phyloP scores from a whole-genome alignment of 2,797 vertebrate species.

The Micromesistius poutassou region DNA sequence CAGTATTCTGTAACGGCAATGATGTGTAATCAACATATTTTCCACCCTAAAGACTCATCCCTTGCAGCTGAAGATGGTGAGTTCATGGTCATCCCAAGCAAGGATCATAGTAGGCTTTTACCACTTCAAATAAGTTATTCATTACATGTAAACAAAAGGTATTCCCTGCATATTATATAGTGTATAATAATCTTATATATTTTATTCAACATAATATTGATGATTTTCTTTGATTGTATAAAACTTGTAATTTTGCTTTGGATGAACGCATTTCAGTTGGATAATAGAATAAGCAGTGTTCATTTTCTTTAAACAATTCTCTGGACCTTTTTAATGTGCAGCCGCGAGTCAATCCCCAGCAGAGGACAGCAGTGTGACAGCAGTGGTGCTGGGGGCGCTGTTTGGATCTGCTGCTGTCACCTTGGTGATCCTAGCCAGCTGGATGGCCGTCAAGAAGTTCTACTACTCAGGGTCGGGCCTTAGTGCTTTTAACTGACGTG shows the following conservation, averaged over 20 bases:
- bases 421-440: slow-evolving; percentile 61
- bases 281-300: background rate
- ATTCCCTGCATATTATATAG: background rate
- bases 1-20: background rate
- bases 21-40: background rate
- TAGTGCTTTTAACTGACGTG: slow-evolving; percentile 44
- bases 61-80: slow-evolving; percentile 47
- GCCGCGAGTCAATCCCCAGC: slow-evolving; percentile 36
- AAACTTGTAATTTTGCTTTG: background rate
- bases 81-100: slow-evolving; percentile 26
- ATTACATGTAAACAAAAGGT: background rate
- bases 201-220: too few relatives aligned
- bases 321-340: slow-evolving; percentile 10
- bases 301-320: slow-evolving; percentile 2
- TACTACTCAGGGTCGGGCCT: slow-evolving; percentile 35
- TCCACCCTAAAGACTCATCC: background rate
- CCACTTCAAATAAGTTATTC: background rate
- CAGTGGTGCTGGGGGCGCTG: slow-evolving; percentile 59
- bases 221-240: too few relatives aligned
- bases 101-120: background rate
- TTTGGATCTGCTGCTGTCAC: slow-evolving; percentile 58
- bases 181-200: background rate
- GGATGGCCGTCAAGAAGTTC: slow-evolving; percentile 69
- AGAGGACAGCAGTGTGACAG: slow-evolving; percentile 32
- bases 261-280: background rate